Base-by-base conservation (phyloP, 1,140 invertebrate genomes). In the Hypsibius dujardini region DNA sequence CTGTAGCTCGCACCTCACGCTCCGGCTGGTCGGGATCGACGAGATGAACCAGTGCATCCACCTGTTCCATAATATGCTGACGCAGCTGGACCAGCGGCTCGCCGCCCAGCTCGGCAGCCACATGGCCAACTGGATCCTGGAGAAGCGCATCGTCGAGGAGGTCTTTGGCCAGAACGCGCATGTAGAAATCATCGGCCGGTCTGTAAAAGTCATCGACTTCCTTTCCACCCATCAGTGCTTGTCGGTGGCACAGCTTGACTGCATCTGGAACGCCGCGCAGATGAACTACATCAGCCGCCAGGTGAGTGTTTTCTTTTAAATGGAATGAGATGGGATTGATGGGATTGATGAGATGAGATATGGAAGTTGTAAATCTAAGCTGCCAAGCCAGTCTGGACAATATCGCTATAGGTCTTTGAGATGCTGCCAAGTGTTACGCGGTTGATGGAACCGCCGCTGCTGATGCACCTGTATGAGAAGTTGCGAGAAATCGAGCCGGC, bases 111-210 rank as follows among this genome's bases (percentile, higher is more conserved):
- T 91, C 70, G 90, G 90, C 0, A 87, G 89, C 72, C 85, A 87
- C 72, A 82, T 95, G 70, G 89, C 88, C 0, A 84, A 87, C 72
- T 95, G 92, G 92, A 79, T 96, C 2, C 87, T 90, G 0, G 86
- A 87, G 69, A 90, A 92, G 78, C 89, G 91, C 77, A 92, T 96
- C 70, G 89, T 95, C 74, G 88, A 91, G 76, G 90, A 95, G 77
- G 87, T 95, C 56, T 96, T 95, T 83, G 92, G 92, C 50, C 92
- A 92, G 62, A 95, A 95, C 83, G 82, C 95, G 71, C 92, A 95
- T 81, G 90, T 94, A 47, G 92, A 95, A 83, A 87, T 90, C 79
- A 81, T 72, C 46, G 7, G 56, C 50, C 50, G 70, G 73, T 69
- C 72, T 46, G 7, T 75, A 42, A 75, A 88, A 86, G 87, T 91